A percentile compares a stretch with the other conserved stretches of the same genome.
phyloP scores from a whole-genome alignment of 2,113 vertebrate genomes.

The Chionodraco myersi region DNA sequence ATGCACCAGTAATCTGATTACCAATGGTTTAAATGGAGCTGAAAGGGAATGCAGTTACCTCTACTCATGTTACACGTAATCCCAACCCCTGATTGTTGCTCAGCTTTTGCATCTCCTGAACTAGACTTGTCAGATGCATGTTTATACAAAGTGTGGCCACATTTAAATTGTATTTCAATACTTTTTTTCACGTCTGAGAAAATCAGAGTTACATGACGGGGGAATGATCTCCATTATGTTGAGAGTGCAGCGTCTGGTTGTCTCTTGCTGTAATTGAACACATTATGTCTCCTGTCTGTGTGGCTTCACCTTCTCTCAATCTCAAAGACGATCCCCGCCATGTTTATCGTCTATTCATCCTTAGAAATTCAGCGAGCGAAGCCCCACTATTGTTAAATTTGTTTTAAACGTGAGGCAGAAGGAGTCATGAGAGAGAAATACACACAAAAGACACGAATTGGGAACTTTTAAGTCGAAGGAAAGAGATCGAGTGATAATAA shows the following conservation, averaged over 20 bases:
- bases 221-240: background rate
- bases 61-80: too few relatives aligned
- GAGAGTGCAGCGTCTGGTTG: background rate
- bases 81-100: too few relatives aligned
- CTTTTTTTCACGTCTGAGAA: background rate
- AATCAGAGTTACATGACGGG: background rate
- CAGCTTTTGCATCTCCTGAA: background rate
- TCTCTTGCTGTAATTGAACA: conserved; percentile 7
- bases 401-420: conserved; percentile 4
- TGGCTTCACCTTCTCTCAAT: too few relatives aligned
- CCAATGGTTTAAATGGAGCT: too few relatives aligned
- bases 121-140: background rate
- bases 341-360: conserved; percentile 7
- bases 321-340: too few relatives aligned
- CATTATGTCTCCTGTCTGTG: background rate
- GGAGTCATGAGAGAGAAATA: background rate
- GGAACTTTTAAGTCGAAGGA: conserved; percentile 39
- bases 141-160: background rate
- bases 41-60: too few relatives aligned
- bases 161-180: too few relatives aligned
- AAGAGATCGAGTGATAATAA: conserved; percentile 52
- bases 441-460: conserved; percentile 21
- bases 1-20: too few relatives aligned
- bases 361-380: conserved; percentile 43
- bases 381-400: conserved; percentile 31